phyloP scores from a whole-genome alignment of 2,888 invertebrate species.

The Rapana venosa region DNA sequence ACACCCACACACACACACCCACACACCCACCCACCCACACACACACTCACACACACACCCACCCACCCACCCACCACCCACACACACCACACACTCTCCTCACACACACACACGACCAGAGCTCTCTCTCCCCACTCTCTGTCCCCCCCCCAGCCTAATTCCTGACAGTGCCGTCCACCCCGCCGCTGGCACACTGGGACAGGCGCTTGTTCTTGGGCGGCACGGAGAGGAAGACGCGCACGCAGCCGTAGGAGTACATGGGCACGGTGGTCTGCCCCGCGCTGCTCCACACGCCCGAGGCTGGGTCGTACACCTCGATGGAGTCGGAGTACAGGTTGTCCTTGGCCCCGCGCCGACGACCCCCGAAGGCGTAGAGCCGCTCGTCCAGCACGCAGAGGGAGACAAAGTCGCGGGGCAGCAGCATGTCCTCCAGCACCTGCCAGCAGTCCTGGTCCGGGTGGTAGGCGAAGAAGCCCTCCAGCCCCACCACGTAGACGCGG shows the following conservation, averaged over 20 bases:
- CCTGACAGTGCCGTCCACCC: neutral
- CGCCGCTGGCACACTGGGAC: neutral
- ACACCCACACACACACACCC: neutral
- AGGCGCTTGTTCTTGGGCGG: constrained; percentile 16
- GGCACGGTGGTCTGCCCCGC: constrained; percentile 66
- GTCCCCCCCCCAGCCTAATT: neutral
- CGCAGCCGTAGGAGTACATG: constrained; percentile 74
- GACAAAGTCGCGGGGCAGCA: constrained; percentile 71
- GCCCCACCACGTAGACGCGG: constrained; percentile 70
- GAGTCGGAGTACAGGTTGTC: constrained; percentile 71
- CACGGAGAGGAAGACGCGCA: constrained; percentile 62
- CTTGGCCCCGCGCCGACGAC: constrained; percentile 69
- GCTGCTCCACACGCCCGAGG: constrained; percentile 61
- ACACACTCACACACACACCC: neutral
- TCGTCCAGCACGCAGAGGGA: constrained; percentile 71
- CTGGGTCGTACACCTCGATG: constrained; percentile 69
- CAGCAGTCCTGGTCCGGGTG: constrained; percentile 63
- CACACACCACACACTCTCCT: neutral
- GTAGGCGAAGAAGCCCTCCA: constrained; percentile 71
- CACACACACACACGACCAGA: neutral
- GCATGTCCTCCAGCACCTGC: constrained; percentile 71
- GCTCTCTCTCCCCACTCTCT: neutral
- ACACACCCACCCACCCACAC: neutral
- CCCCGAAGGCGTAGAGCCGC: constrained; percentile 70
- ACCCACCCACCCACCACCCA: too few species aligned